A percentile compares a stretch with the other conserved stretches of the same genome.
Evolutionary conservation across 1,140 invertebrate genomes (phyloP).

Genomic region (Homalodisca vitripennis): DNA sequence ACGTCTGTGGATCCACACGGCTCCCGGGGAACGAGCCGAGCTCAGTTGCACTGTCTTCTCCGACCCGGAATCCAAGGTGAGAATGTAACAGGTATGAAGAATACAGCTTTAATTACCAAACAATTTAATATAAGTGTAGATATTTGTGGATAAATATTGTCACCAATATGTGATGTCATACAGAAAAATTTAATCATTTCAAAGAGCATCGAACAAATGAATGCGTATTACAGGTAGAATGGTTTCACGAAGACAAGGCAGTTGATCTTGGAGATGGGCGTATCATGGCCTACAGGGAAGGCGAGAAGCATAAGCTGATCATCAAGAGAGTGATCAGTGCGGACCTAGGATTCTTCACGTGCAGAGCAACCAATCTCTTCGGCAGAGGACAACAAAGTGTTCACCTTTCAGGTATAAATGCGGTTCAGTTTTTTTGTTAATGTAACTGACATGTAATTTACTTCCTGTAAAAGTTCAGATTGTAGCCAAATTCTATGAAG

Average conservation of each 20-base stretch:
- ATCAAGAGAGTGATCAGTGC: constrained; percentile 63
- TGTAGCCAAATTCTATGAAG: too few relatives aligned
- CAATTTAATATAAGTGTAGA: too few relatives aligned
- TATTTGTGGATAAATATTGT: too few relatives aligned
- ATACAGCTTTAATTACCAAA: too few relatives aligned
- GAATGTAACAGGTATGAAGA: too few relatives aligned
- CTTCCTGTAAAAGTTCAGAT: too few relatives aligned
- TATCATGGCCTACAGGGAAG: constrained; percentile 56
- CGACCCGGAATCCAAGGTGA: constrained; percentile 62
- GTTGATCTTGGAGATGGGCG: constrained; percentile 43
- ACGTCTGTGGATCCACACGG: constrained; percentile 67
- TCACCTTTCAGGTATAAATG: constrained; percentile 57
- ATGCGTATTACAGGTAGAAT: constrained; percentile 53
- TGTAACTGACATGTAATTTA: too few relatives aligned
- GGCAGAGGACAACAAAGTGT: constrained; percentile 56
- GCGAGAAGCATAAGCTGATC: constrained; percentile 62
- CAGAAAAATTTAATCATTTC: too few relatives aligned
- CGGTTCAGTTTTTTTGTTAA: too few relatives aligned
- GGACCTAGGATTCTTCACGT: constrained; percentile 77
- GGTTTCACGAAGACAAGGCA: constrained; percentile 49
- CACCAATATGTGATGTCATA: too few relatives aligned
- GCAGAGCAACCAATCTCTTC: constrained; percentile 69
- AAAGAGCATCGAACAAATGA: too few relatives aligned
- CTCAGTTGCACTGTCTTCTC: constrained; percentile 67
- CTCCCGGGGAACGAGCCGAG: constrained; percentile 62